phyloP scores from a whole-genome alignment of 2,888 invertebrate genomes.

The Strigamia crassipes region DNA sequence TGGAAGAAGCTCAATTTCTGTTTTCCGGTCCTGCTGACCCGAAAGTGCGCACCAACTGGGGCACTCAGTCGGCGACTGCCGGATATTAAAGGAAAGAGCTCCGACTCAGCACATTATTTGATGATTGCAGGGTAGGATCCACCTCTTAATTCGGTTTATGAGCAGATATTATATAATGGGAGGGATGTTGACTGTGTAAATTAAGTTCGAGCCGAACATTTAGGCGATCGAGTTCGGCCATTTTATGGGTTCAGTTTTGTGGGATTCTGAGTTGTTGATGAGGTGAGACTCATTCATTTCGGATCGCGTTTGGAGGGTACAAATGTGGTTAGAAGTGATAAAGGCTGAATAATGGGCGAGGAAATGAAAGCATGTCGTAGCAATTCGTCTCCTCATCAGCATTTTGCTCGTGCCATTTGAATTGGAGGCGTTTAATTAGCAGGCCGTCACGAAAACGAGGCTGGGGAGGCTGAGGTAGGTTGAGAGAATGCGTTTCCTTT shows the following conservation, averaged over 20 bases:
- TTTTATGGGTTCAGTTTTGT: neutral
- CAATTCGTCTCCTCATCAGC: slow-evolving; percentile 30
- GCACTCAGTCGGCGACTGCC: neutral
- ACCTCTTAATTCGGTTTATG: slow-evolving; percentile 11
- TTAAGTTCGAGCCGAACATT: slow-evolving; percentile 4
- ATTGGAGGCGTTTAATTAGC: slow-evolving; percentile 30
- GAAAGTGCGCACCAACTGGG: neutral
- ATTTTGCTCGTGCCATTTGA: slow-evolving; percentile 18
- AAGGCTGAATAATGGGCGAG: slow-evolving; percentile 16
- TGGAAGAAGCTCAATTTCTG: neutral
- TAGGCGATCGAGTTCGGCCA: neutral
- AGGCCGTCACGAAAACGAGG: neutral
- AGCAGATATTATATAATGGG: slow-evolving; percentile 11
- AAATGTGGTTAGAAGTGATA: slow-evolving; percentile 22
- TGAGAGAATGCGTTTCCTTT: neutral
- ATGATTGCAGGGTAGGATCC: slow-evolving; percentile 5
- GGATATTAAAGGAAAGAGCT: slow-evolving; percentile 5
- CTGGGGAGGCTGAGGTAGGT: neutral
- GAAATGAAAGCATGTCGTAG: slow-evolving; percentile 27
- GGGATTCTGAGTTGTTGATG: slow-evolving; percentile 4
- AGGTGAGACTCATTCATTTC: neutral
- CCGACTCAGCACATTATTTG: slow-evolving; percentile 25
- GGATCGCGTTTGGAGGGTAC: neutral
- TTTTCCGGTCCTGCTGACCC: slow-evolving; percentile 1
- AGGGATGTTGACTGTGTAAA: neutral